Evolutionary conservation across 2,113 vertebrate genomes (phyloP), one percentile per base, ranked within the genome.

Genomic region (Mormoops blainvillei): DNA sequence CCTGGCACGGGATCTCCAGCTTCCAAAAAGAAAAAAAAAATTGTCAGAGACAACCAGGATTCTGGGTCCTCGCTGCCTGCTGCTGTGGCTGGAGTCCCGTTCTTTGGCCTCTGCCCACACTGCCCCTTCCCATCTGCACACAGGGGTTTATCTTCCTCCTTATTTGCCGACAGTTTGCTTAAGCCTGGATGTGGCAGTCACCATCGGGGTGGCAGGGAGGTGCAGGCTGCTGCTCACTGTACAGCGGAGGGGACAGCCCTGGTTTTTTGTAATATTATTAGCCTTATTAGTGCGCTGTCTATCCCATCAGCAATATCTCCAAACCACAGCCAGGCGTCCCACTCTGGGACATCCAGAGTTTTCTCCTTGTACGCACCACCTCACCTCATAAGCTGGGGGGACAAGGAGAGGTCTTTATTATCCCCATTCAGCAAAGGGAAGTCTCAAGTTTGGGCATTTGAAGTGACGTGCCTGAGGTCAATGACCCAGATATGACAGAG

Each of bases 1-100:
- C 97, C 98, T 97, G 97, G 97, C 97, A 96, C 38, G 45, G 96
- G 97, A 98, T 98, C 97, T 98, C 98, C 92, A 90, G 95, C 95
- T 93, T 96, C 95, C 90, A 91, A 96, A 97, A 94, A 74, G 45
- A 16, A 48, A 83, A 38, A 24, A 28, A 56, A 74, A 43, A 89
- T 84, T 38, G 56, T 96, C 73, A 73, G 68, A 92, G 91, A 45
- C 76, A 94, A 48, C 76, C 8, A 0, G 0, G 88, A 94, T 97
- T 41, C 41, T 14, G 68, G 38, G 61, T 83, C 50, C 52, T 73
- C 1, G 26, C 20, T 16, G 56, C 33, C 33, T 36, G 88, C 48
- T 6, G 77, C 52, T 33, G 95, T 16, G 24, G 38, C 58, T 36
- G n/a, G 48, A 71, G 74, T 9, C 26, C 20, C 4, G 0, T 16